Evolutionary conservation across 2,113 vertebrate genomes (phyloP).

Genomic region (Pachyramphus minor): DNA sequence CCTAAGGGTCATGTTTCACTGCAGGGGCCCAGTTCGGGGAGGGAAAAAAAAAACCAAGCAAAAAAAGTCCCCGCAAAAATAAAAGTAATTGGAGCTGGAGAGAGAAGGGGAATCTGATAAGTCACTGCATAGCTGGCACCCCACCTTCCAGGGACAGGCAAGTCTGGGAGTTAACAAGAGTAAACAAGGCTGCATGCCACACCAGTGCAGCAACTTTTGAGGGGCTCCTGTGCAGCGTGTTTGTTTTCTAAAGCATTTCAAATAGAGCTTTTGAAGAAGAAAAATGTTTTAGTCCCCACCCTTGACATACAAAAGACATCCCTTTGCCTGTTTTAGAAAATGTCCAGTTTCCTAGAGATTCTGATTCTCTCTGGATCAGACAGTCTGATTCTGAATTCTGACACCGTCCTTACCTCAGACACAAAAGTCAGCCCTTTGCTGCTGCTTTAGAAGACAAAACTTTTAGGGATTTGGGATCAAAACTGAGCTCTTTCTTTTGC

Average conservation of each 20-base stretch:
- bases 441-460: background rate
- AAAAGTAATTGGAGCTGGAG: background rate
- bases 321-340: background rate
- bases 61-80: background rate
- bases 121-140: background rate
- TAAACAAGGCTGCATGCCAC: background rate
- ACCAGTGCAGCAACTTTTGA: background rate
- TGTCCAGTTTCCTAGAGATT: background rate
- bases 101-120: background rate
- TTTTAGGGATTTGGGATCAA: background rate
- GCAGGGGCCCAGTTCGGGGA: background rate
- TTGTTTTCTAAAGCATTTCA: background rate
- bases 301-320: background rate
- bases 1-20: background rate
- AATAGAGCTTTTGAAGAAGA: background rate
- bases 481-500: background rate
- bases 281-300: background rate
- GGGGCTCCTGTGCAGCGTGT: background rate
- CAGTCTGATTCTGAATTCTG: background rate
- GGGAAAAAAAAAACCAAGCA: fast-evolving
- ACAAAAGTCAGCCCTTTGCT: background rate
- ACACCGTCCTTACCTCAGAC: background rate
- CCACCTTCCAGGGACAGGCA: background rate
- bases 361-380: background rate
- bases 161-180: background rate